phyloP scores from a whole-genome alignment of 2,888 invertebrate species.

The Melitaea athalia region DNA sequence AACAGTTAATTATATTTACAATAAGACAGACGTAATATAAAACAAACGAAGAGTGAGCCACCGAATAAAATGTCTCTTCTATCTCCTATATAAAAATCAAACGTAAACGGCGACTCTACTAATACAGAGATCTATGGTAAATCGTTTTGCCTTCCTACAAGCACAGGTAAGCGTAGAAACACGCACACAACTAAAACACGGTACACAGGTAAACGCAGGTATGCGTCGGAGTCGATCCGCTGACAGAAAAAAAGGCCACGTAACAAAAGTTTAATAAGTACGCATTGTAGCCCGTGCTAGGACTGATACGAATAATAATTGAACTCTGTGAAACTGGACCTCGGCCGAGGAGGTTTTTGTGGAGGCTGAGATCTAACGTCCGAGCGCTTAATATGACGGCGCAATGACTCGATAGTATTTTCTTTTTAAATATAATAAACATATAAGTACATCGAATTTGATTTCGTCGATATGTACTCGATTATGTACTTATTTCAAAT shows the following conservation, averaged over 20 bases:
- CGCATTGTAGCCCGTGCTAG: slow-evolving; percentile 57
- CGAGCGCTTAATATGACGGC: slow-evolving; percentile 39
- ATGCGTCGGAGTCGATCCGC: slow-evolving; percentile 57
- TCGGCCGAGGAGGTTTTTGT: slow-evolving; percentile 42
- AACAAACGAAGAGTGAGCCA: no score
- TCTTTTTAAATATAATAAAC: not conserved
- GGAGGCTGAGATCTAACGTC: slow-evolving; percentile 33
- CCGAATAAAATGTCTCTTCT: no score
- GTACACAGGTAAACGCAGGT: slow-evolving; percentile 61
- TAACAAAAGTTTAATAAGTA: slow-evolving; percentile 74
- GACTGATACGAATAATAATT: slow-evolving; percentile 49
- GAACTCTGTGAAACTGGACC: slow-evolving; percentile 47
- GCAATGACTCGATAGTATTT: slow-evolving; percentile 5
- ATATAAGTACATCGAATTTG: slow-evolving; percentile 5
- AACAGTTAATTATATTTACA: no score
- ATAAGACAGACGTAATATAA: no score
- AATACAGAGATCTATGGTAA: slow-evolving; percentile 47
- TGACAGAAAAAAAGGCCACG: slow-evolving; percentile 62
- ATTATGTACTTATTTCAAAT: slow-evolving; percentile 7
- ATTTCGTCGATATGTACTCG: slow-evolving; percentile 4
- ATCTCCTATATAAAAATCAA: not conserved
- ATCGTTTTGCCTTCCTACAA: slow-evolving; percentile 58
- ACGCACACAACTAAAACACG: slow-evolving; percentile 14
- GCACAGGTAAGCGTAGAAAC: slow-evolving; percentile 64
- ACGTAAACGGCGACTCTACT: slow-evolving; percentile 48